These are phyloP conservation scores for Ridgeia piscesae DNA, from an alignment of 1,140 invertebrate species.

Conservation along the genomic window DNA sequence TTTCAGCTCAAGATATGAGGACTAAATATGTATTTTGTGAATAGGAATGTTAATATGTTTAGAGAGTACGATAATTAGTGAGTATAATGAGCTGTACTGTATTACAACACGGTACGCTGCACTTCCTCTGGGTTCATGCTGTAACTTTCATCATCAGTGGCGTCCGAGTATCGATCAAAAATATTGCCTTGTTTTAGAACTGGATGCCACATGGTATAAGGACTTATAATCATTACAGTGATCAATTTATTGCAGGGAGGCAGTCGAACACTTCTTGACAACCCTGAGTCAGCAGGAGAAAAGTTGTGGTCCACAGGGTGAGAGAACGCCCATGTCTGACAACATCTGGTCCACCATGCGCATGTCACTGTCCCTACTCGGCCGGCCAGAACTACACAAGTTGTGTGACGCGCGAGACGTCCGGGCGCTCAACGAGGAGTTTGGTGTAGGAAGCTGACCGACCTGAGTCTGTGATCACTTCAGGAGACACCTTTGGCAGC, in stretches of 20 bases:
- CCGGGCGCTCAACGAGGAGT: background rate
- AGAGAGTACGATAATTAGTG: no score
- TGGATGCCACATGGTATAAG: background rate
- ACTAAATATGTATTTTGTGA: no score
- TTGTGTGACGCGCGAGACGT: conserved; percentile 9
- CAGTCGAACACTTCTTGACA: conserved; percentile 90
- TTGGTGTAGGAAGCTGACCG: background rate
- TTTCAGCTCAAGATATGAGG: no score
- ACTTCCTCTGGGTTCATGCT: no score
- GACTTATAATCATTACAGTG: background rate
- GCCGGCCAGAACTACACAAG: conserved; percentile 74
- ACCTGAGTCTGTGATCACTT: background rate
- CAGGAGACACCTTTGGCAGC: background rate
- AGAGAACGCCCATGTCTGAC: conserved; percentile 72
- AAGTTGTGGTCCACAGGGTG: conserved; percentile 65
- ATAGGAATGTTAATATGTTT: no score
- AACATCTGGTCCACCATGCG: conserved; percentile 93
- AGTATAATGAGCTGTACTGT: no score
- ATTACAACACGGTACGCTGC: no score
- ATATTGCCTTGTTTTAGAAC: no score
- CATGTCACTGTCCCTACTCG: conserved; percentile 85
- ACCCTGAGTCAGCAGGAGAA: conserved; percentile 90
- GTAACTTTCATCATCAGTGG: no score
- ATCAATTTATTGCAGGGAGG: conserved; percentile 70
- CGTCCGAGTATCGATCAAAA: no score